phyloP scores from a whole-genome alignment of 2,888 invertebrate genomes.

The Lepidocyrtinus sp. region DNA sequence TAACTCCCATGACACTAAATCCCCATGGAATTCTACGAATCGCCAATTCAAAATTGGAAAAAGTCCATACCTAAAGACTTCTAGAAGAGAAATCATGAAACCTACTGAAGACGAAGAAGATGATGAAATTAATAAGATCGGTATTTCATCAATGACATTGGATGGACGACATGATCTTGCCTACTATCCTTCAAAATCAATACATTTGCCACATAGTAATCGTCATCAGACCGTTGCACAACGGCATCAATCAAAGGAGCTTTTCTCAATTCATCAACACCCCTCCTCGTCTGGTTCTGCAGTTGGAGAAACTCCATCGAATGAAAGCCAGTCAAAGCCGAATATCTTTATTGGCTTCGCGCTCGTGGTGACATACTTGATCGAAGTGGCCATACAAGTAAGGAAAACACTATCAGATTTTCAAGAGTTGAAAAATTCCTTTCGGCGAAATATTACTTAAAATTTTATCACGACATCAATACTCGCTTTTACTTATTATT shows the following conservation, averaged over 20 bases:
- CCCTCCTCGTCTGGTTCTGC: neutral
- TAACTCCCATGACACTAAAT: neutral
- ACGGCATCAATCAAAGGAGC: slow-evolving; percentile 44
- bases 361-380: slow-evolving; percentile 69
- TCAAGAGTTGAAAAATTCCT: no score
- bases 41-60: slow-evolving; percentile 11
- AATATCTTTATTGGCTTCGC: slow-evolving; percentile 66
- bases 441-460: no score
- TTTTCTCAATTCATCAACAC: slow-evolving; percentile 21
- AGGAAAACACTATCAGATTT: no score
- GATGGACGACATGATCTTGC: slow-evolving; percentile 16
- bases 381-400: slow-evolving; percentile 69
- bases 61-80: slow-evolving; percentile 34
- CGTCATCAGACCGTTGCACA: slow-evolving; percentile 6
- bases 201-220: slow-evolving; percentile 2
- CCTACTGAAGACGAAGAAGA: neutral
- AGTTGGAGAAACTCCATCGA: neutral
- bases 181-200: slow-evolving; percentile 16
- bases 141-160: slow-evolving; percentile 8
- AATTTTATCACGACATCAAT: no score
- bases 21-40: neutral
- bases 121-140: slow-evolving; percentile 12
- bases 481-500: no score
- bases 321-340: slow-evolving; percentile 48
- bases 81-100: neutral